phyloP scores from a whole-genome alignment of 2,888 invertebrate species.

The Pollenia amentaria region DNA sequence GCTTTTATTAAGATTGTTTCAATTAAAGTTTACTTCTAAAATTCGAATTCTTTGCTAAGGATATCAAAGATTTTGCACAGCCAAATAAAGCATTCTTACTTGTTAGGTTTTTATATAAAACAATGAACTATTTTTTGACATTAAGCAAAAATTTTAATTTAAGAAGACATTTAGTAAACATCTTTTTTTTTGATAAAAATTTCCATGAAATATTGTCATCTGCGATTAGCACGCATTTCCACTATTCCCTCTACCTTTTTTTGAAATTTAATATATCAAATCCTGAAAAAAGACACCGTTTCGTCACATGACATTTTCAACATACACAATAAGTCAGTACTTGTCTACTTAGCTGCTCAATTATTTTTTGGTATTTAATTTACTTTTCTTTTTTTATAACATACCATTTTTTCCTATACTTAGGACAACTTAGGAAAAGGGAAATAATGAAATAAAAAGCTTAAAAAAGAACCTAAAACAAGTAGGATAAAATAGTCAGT shows the following conservation, averaged over 20 bases:
- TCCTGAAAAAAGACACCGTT: slow-evolving; percentile 20
- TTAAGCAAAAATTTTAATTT: no score
- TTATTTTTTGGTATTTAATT: slow-evolving; percentile 54
- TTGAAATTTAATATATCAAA: slow-evolving; percentile 14
- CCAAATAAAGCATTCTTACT: no score
- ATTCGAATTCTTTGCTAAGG: no score
- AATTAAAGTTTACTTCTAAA: no score
- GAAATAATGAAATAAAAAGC: slow-evolving; percentile 9
- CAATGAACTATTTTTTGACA: no score
- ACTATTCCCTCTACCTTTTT: slow-evolving; percentile 31
- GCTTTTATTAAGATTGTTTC: no score
- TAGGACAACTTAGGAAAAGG: background rate
- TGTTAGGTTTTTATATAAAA: background rate
- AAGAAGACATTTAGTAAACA: no score
- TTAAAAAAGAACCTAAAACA: background rate
- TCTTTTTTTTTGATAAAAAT: no score
- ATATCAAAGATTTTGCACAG: no score
- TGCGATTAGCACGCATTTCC: background rate
- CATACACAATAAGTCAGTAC: slow-evolving; percentile 71
- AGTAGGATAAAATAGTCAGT: no score
- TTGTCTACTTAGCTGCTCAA: slow-evolving; percentile 59
- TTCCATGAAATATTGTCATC: no score
- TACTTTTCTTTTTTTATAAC: slow-evolving; percentile 62
- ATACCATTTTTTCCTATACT: slow-evolving; percentile 1
- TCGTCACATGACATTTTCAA: slow-evolving; percentile 64